Evolutionary conservation across 1,140 invertebrate species (phyloP).

Genomic region (Holotrichia oblita): DNA sequence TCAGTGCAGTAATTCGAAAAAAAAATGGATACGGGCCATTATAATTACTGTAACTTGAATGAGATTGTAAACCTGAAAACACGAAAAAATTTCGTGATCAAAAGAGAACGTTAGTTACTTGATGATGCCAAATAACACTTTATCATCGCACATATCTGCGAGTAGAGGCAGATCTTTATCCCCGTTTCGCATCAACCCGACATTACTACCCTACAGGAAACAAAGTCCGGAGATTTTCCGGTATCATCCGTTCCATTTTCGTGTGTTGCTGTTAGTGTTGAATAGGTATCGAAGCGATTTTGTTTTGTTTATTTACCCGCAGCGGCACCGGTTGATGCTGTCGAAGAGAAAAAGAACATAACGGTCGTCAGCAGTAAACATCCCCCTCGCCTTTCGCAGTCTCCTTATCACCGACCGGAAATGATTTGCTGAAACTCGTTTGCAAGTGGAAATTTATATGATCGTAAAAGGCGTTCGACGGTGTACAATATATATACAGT

Average conservation of each 20-base stretch:
- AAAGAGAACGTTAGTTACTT: not conserved
- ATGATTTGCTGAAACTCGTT: slow-evolving; percentile 12
- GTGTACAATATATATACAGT: too few species aligned
- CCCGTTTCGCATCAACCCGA: not conserved
- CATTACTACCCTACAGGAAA: not conserved
- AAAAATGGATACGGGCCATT: too few species aligned
- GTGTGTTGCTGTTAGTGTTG: not conserved
- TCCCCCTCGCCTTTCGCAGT: not conserved
- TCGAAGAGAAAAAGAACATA: not conserved
- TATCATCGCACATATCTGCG: not conserved
- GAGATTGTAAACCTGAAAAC: too few species aligned
- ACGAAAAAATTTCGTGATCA: too few species aligned
- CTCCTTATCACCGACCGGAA: not conserved
- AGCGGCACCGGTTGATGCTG: not conserved
- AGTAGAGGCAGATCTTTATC: slow-evolving; percentile 6
- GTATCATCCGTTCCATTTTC: not conserved
- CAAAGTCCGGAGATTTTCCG: not conserved
- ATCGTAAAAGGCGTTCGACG: slow-evolving; percentile 6
- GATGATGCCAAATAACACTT: slow-evolving; percentile 2
- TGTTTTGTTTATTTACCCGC: slow-evolving; percentile 13
- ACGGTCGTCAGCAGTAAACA: slow-evolving; percentile 3
- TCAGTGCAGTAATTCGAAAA: too few species aligned
- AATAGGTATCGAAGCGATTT: not conserved
- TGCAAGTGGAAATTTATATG: slow-evolving; percentile 8
- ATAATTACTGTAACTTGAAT: too few species aligned